Percentiles rank a stretch among this genome's conserved stretches.
Evolutionary conservation across 2,797 vertebrate species (phyloP).

Genomic region (Acipenser ruthenus): DNA sequence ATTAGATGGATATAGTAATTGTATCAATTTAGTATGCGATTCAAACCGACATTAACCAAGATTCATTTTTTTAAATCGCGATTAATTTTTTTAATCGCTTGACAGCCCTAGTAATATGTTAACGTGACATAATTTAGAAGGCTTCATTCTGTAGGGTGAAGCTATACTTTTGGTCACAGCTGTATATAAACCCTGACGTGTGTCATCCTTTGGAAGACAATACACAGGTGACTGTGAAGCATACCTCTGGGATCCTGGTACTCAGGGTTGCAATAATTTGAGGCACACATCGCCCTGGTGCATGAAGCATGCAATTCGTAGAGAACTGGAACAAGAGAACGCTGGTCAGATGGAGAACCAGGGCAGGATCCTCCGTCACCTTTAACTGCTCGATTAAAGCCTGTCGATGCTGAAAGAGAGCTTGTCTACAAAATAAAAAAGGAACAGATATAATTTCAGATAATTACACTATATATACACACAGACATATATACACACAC

Average conservation of each 20-base stretch:
- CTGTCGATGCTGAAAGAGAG: conserved; percentile 80
- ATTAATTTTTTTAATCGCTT: too few species aligned
- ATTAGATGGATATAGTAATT: too few species aligned
- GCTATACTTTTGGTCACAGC: too few species aligned
- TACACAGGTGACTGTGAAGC: too few species aligned
- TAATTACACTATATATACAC: background rate
- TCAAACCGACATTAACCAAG: too few species aligned
- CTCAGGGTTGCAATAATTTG: conserved; percentile 78
- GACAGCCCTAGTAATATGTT: too few species aligned
- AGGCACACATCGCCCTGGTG: conserved; percentile 89
- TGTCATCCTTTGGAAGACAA: too few species aligned
- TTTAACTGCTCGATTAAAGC: conserved; percentile 83
- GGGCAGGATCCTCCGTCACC: conserved; percentile 79
- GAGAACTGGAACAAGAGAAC: conserved; percentile 82
- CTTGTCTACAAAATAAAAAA: conserved; percentile 42
- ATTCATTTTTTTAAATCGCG: too few species aligned
- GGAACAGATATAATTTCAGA: background rate
- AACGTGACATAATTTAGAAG: too few species aligned
- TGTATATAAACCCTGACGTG: too few species aligned
- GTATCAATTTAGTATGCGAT: too few species aligned
- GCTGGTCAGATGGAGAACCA: conserved; percentile 82
- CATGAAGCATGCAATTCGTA: conserved; percentile 85
- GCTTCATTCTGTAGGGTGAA: too few species aligned
- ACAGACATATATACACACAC: background rate
- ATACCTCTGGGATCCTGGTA: conserved; percentile 74